Conservation (phyloP, 2,797 vertebrate species). For the Diplodus sargus region DNA sequence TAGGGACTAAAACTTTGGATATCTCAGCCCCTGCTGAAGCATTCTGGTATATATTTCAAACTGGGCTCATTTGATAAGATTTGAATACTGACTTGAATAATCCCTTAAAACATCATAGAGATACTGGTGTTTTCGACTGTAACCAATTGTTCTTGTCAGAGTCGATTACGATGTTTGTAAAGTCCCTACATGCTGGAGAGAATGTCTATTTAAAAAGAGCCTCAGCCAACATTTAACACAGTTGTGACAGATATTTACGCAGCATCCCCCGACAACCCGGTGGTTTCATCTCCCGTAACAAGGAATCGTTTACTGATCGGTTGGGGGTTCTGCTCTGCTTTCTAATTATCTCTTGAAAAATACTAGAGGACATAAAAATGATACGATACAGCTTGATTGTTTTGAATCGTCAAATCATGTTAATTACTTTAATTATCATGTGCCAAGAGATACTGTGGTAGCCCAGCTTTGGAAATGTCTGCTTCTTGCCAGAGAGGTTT, state of each 20-base stretch:
- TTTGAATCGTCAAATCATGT: constrained; percentile 40
- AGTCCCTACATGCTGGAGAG: background rate
- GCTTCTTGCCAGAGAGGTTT: background rate
- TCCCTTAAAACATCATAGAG: background rate
- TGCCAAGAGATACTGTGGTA: constrained; percentile 21
- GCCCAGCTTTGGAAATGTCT: constrained; percentile 4
- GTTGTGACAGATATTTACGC: background rate
- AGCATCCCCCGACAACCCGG: background rate
- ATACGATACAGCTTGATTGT: constrained; percentile 29
- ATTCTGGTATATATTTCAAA: too few species aligned
- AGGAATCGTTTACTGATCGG: background rate
- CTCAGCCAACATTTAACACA: background rate
- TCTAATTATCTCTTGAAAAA: constrained; percentile 22
- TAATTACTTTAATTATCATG: constrained; percentile 40
- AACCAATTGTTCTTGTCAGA: background rate
- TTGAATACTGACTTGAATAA: background rate
- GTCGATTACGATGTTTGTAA: constrained; percentile 1
- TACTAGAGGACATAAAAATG: constrained; percentile 11
- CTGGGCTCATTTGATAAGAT: background rate
- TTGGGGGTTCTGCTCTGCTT: background rate
- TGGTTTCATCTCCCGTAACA: constrained; percentile 6
- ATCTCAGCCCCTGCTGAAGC: background rate
- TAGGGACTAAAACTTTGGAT: background rate
- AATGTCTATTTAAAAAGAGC: background rate
- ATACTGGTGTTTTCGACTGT: background rate